Conservation (phyloP, 2,113 vertebrate genomes). For the Cranoglanis bouderius region DNA sequence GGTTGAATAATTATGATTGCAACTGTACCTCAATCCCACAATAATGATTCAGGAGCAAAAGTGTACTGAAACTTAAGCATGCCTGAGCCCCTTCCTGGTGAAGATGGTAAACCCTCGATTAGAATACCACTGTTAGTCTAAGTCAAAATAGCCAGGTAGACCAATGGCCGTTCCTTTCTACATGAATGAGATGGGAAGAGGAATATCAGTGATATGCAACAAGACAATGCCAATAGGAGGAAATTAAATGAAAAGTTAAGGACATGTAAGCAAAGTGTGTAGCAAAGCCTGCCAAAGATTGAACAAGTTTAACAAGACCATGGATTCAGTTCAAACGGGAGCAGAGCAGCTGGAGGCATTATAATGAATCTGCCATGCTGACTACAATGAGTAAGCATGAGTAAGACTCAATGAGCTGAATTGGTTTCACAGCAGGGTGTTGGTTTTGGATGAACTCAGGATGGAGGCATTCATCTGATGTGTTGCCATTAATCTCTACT, state of each 20-base stretch:
- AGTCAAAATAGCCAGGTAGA: background rate
- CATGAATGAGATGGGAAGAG: background rate
- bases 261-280: constrained; percentile 1
- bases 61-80: background rate
- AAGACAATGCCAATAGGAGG: background rate
- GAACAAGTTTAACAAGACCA: background rate
- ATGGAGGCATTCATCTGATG: constrained; percentile 62
- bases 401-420: constrained; percentile 23
- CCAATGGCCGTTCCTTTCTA: background rate
- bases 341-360: constrained; percentile 10
- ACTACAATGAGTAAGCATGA: constrained; percentile 24
- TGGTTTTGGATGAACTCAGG: constrained; percentile 50
- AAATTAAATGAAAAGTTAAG: background rate
- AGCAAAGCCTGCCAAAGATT: background rate
- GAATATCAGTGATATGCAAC: background rate
- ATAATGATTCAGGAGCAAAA: background rate
- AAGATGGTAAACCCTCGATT: background rate
- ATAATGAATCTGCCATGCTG: constrained; percentile 7
- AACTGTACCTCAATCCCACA: background rate
- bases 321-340: background rate
- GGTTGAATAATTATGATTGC: too few species aligned
- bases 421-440: constrained; percentile 40
- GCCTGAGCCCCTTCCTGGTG: background rate
- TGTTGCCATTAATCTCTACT: constrained; percentile 43
- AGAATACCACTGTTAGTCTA: background rate